phyloP scores from a whole-genome alignment of 2,113 vertebrate genomes.

The Thomomys bottae region DNA sequence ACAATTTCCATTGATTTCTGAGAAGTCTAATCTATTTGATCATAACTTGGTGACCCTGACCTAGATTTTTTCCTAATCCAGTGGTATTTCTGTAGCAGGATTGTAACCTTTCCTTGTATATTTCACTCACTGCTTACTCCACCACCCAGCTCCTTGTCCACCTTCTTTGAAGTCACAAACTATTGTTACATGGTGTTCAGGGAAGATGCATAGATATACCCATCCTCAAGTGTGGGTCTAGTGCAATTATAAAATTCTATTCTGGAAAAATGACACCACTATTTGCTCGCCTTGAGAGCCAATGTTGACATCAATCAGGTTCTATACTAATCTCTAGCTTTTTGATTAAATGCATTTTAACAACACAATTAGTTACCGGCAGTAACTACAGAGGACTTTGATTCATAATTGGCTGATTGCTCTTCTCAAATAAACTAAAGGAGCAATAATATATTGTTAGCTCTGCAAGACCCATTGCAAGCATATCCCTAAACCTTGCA shows the following conservation, averaged over 20 bases:
- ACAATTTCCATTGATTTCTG: neutral
- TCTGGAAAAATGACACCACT: constrained; percentile 72
- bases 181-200: neutral
- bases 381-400: constrained; percentile 77
- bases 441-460: constrained; percentile 33
- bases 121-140: too few species aligned
- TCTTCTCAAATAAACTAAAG: constrained; percentile 77
- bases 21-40: constrained; percentile 5
- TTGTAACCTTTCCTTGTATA: neutral
- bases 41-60: neutral
- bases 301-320: constrained; percentile 80
- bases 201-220: neutral
- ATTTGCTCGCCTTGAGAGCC: constrained; percentile 75
- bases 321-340: constrained; percentile 80
- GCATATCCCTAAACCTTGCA: constrained; percentile 29
- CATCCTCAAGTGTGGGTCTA: neutral
- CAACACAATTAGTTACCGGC: constrained; percentile 79
- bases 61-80: neutral
- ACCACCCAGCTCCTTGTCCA: neutral
- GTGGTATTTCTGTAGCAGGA: neutral
- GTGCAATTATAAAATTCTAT: constrained; percentile 71
- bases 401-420: constrained; percentile 84
- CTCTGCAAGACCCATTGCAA: neutral
- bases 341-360: constrained; percentile 83
- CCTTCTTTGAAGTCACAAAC: neutral